A percentile compares a stretch with the other conserved stretches of the same genome.
phyloP scores from a whole-genome alignment of 2,113 vertebrate genomes.

The Grantiella picta region DNA sequence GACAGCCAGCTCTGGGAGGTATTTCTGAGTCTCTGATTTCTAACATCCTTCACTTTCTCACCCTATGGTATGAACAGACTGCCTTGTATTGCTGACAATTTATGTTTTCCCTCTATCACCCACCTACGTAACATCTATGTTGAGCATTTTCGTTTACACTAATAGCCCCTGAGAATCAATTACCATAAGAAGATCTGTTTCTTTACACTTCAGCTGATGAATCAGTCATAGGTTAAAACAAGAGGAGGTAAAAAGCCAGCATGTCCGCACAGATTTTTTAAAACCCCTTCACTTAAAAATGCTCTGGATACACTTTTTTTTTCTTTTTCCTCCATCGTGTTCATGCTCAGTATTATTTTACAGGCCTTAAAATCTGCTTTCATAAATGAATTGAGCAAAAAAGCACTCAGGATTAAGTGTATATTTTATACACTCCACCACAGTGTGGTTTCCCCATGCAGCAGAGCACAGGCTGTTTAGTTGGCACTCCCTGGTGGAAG shows the following conservation, averaged over 20 bases:
- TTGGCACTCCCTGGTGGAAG: conserved; percentile 57
- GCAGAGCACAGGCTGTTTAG: neutral
- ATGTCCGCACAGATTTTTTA: conserved; percentile 40
- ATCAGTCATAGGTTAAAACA: conserved; percentile 65
- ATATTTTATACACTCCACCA: neutral
- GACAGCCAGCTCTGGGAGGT: conserved; percentile 4
- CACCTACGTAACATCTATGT: conserved; percentile 55
- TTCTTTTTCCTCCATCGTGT: neutral
- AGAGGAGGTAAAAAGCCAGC: conserved; percentile 58
- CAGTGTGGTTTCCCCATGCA: neutral
- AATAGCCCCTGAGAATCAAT: conserved; percentile 50
- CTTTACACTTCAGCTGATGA: conserved; percentile 64
- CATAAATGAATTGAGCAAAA: neutral
- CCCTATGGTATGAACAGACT: conserved; percentile 19
- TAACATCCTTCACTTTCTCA: neutral
- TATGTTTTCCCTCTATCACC: conserved; percentile 20
- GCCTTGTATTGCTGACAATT: conserved; percentile 41
- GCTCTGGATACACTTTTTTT: conserved; percentile 29
- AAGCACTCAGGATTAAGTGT: neutral
- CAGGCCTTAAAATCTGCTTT: conserved; percentile 15
- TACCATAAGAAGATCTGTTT: conserved; percentile 49
- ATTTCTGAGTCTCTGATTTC: conserved; percentile 21
- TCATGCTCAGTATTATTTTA: conserved; percentile 38
- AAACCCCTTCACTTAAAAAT: conserved; percentile 53
- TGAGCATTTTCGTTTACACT: conserved; percentile 55